phyloP scores from a whole-genome alignment of 2,113 vertebrate species.

The Geococcyx californianus region DNA sequence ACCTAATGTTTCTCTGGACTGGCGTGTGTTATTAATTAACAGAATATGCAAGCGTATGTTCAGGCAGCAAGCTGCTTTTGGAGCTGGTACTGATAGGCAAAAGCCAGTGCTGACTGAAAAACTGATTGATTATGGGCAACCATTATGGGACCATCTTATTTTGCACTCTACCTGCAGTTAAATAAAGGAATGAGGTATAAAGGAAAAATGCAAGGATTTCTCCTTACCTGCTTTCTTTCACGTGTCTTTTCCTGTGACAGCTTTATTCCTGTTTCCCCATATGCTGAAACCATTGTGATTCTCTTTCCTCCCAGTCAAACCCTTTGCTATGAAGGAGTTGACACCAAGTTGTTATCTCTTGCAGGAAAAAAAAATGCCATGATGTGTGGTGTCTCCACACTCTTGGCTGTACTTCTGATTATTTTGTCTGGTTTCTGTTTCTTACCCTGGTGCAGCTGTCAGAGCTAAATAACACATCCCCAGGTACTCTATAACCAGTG shows the following conservation, averaged over 20 bases:
- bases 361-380: neutral
- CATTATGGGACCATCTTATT: neutral
- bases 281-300: neutral
- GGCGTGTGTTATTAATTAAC: fast-evolving
- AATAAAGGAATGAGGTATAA: neutral
- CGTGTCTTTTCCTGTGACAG: neutral
- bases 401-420: neutral
- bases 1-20: neutral
- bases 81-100: fast-evolving
- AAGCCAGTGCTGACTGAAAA: neutral
- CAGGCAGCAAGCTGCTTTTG: neutral
- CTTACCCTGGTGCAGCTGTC: neutral
- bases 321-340: neutral
- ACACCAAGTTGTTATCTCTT: neutral
- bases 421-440: neutral
- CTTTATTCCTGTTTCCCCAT: neutral
- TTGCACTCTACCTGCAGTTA: neutral
- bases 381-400: neutral
- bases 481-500: neutral
- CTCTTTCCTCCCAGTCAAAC: neutral
- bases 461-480: neutral
- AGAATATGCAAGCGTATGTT: neutral
- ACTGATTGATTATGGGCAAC: neutral
- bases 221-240: neutral
- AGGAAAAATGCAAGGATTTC: neutral